Percentiles rank a stretch among this genome's conserved stretches.
phyloP scores from a whole-genome alignment of 30 jellyfish, hydroid and myxozoan genomes.

The Chironex yamaguchii region DNA sequence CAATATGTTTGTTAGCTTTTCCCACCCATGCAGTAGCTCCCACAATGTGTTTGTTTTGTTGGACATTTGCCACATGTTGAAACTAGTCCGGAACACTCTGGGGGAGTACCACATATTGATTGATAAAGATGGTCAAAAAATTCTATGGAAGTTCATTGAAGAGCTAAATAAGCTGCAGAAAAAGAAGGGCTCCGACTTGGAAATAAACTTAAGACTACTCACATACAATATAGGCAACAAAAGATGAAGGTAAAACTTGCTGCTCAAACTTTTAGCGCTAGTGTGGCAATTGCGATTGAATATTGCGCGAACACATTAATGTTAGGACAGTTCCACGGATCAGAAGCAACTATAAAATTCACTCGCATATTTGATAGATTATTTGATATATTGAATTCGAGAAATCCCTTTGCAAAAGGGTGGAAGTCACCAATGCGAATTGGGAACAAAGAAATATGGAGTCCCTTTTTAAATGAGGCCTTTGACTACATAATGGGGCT shows the following conservation, averaged over 20 bases:
- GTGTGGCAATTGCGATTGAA: constrained; percentile 79
- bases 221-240: constrained; percentile 71
- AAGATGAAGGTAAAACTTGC: constrained; percentile 82
- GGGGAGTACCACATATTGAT: constrained; percentile 19
- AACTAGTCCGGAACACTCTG: constrained; percentile 35
- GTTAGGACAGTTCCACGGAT: constrained; percentile 64
- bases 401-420: constrained; percentile 78
- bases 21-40: constrained; percentile 36
- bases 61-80: constrained; percentile 82
- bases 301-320: constrained; percentile 39
- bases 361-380: constrained; percentile 44
- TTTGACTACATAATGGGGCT: constrained; percentile 25
- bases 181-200: constrained; percentile 63
- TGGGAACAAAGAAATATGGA: constrained; percentile 36
- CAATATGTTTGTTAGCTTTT: constrained; percentile 21
- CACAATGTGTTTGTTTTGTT: constrained; percentile 48
- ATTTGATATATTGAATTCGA: constrained; percentile 60
- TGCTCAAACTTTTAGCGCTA: constrained; percentile 76
- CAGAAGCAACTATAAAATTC: constrained; percentile 55
- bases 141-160: constrained; percentile 28
- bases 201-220: constrained; percentile 43
- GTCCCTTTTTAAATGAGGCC: constrained; percentile 32
- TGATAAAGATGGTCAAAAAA: constrained; percentile 34
- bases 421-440: constrained; percentile 71
- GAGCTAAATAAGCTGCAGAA: constrained; percentile 49